Evolutionary conservation across 64 coral and sea anemone genomes (phyloP).

Genomic region (Exaiptasia diaphana): DNA sequence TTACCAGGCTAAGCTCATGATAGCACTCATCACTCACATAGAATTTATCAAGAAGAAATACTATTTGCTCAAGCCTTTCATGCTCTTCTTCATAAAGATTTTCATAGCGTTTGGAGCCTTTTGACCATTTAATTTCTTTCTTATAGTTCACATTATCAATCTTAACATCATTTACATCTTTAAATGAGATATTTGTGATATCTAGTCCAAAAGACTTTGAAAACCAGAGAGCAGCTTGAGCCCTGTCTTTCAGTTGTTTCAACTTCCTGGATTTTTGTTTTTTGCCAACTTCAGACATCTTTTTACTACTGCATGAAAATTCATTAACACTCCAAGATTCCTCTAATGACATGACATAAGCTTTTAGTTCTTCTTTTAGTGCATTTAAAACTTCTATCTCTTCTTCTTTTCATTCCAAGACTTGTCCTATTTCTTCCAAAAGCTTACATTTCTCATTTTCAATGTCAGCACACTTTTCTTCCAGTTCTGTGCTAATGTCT

Average conservation of each 20-base stretch:
- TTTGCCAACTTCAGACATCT: constrained; percentile 14
- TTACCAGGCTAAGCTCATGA: constrained; percentile 36
- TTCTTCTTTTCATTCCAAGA: neutral
- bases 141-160: constrained; percentile 3
- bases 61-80: neutral
- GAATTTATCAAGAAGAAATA: constrained; percentile 48
- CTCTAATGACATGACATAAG: constrained; percentile 10
- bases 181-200: constrained; percentile 6
- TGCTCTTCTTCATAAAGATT: constrained; percentile 7
- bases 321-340: neutral
- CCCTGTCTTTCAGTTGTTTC: constrained; percentile 19
- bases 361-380: constrained; percentile 15
- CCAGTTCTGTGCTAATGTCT: neutral
- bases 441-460: neutral
- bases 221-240: constrained; percentile 38
- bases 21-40: constrained; percentile 37
- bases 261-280: constrained; percentile 52
- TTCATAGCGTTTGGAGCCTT: too few relatives aligned
- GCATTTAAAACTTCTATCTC: constrained; percentile 20
- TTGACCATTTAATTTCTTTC: neutral
- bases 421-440: constrained; percentile 5
- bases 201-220: constrained; percentile 46
- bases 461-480: neutral
- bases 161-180: neutral
- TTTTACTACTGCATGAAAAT: constrained; percentile 6